These are phyloP conservation scores for Silurus asotus DNA, from an alignment of 2,113 vertebrate genomes.

Conservation along the genomic window DNA sequence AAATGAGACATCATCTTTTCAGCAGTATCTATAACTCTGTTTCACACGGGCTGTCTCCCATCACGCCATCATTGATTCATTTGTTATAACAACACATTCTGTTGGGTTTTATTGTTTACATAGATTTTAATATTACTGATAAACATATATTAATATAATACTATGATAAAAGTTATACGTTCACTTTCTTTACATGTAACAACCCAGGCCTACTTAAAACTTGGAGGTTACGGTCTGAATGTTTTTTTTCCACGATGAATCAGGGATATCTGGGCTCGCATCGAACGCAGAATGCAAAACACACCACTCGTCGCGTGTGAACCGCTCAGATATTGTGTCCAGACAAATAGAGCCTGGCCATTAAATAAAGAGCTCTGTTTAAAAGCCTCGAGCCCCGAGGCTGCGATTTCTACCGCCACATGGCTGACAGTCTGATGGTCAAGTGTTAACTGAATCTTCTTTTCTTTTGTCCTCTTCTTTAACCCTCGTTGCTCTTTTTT, in stretches of 20 bases:
- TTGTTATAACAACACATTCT: background rate
- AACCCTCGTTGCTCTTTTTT: background rate
- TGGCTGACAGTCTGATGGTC: conserved; percentile 14
- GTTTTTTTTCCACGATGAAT: conserved; percentile 8
- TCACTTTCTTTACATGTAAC: background rate
- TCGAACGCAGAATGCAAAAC: background rate
- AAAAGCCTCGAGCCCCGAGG: conserved; percentile 28
- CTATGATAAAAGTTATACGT: background rate
- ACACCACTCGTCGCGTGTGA: background rate
- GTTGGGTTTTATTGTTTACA: background rate
- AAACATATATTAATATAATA: background rate
- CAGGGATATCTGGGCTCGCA: background rate
- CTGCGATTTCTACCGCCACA: background rate
- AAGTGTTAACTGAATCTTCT: background rate
- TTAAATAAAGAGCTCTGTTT: conserved; percentile 35
- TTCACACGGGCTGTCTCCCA: background rate
- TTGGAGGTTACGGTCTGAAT: background rate
- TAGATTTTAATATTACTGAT: background rate
- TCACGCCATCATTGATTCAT: background rate
- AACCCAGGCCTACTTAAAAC: conserved; percentile 4
- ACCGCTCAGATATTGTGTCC: conserved; percentile 20
- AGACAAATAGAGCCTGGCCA: conserved; percentile 18
- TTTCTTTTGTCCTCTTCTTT: background rate
- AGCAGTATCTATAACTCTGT: background rate
- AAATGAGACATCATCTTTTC: background rate